A percentile compares a stretch with the other conserved stretches of the same genome.
phyloP scores from a whole-genome alignment of 2,113 vertebrate genomes.

The Ictalurus furcatus region DNA sequence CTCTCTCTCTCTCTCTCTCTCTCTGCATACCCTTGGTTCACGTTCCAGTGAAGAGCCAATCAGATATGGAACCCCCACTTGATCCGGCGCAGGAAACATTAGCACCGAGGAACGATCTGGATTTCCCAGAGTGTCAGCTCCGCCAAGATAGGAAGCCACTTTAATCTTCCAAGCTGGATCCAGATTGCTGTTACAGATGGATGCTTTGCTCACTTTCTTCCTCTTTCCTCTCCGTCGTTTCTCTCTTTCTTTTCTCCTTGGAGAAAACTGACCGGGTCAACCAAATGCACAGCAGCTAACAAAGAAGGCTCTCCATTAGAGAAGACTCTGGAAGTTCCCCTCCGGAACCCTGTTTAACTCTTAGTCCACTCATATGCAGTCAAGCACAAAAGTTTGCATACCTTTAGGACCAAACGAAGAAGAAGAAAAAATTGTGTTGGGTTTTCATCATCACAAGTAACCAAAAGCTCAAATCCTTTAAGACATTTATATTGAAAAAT shows the following conservation, averaged over 20 bases:
- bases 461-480: background rate
- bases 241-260: constrained; percentile 40
- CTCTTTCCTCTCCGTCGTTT: constrained; percentile 38
- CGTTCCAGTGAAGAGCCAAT: constrained; percentile 65
- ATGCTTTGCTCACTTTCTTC: constrained; percentile 24
- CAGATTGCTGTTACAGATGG: constrained; percentile 44
- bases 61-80: constrained; percentile 63
- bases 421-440: background rate
- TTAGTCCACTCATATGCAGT: background rate
- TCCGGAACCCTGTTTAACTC: background rate
- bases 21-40: constrained; percentile 63
- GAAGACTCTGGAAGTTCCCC: constrained; percentile 31
- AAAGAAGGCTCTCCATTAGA: constrained; percentile 25
- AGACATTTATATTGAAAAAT: background rate
- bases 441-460: background rate
- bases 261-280: constrained; percentile 34
- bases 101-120: constrained; percentile 56
- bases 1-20: background rate
- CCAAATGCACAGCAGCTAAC: constrained; percentile 53
- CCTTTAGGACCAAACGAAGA: background rate
- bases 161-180: constrained; percentile 60
- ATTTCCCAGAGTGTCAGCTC: constrained; percentile 59
- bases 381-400: background rate
- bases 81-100: constrained; percentile 63
- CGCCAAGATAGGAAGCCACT: constrained; percentile 56